Percentiles rank a stretch among this genome's conserved stretches.
These are phyloP conservation scores for Lepeophtheirus salmonis DNA, from an alignment of 1,140 invertebrate genomes.

Conservation along the genomic window DNA sequence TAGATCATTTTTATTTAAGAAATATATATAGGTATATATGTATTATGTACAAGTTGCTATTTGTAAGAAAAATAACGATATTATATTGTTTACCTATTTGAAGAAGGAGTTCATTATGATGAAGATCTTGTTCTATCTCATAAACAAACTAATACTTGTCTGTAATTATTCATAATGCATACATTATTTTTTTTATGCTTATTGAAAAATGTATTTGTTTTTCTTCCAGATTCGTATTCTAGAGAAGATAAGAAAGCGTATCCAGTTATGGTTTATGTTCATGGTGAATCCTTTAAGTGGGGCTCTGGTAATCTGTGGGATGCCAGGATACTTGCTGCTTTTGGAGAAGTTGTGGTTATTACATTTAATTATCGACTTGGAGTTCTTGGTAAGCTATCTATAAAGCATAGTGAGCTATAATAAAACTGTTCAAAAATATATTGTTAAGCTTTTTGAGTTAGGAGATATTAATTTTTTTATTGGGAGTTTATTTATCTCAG, in stretches of 20 bases:
- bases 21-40: too few relatives aligned
- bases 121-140: too few relatives aligned
- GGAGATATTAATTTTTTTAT: not conserved
- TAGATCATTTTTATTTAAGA: too few relatives aligned
- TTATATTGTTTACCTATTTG: too few relatives aligned
- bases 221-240: not conserved
- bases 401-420: not conserved
- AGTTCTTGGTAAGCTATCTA: conserved; percentile 56
- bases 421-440: too few relatives aligned
- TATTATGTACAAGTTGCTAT: too few relatives aligned
- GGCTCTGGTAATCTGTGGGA: conserved; percentile 89
- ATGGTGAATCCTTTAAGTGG: conserved; percentile 88
- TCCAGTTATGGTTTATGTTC: conserved; percentile 75
- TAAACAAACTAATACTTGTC: too few relatives aligned
- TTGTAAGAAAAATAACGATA: too few relatives aligned
- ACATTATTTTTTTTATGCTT: too few relatives aligned
- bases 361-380: conserved; percentile 93
- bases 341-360: conserved; percentile 80
- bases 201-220: not conserved
- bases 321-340: conserved; percentile 70
- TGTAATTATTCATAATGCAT: too few relatives aligned
- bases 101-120: too few relatives aligned
- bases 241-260: conserved; percentile 11
- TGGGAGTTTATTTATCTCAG: not conserved
- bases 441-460: not conserved